Percentiles rank a stretch among this genome's conserved stretches.
Evolutionary conservation across 2,113 vertebrate species (phyloP).

Genomic region (Megaleporinus macrocephalus): DNA sequence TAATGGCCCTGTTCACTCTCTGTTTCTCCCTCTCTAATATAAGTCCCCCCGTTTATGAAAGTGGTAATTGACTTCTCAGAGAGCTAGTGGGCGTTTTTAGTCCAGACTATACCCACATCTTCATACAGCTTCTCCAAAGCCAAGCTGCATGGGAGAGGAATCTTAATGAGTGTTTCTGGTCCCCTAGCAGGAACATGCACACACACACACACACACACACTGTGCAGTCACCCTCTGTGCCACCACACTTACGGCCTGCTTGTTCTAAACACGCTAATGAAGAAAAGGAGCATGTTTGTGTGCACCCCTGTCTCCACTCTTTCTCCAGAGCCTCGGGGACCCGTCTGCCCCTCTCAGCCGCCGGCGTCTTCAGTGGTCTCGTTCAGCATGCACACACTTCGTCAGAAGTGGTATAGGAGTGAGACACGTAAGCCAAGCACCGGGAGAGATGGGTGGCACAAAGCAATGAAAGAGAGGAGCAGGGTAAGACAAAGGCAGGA

Average conservation of each 20-base stretch:
- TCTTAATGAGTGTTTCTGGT: conserved; percentile 34
- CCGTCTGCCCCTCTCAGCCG: not conserved
- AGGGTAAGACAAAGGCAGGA: no score
- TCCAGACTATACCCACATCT: conserved; percentile 65
- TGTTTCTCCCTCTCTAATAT: conserved; percentile 27
- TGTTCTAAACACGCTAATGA: not conserved
- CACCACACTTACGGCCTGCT: not conserved
- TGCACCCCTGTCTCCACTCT: not conserved
- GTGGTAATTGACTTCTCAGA: conserved; percentile 60
- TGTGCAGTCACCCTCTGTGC: not conserved
- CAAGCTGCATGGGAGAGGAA: conserved; percentile 43
- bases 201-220: not conserved
- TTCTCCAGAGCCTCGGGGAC: not conserved
- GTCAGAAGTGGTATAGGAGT: no score
- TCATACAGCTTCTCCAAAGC: conserved; percentile 41
- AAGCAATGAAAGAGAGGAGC: no score
- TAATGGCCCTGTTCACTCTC: not conserved
- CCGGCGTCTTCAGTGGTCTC: not conserved
- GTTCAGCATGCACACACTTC: not conserved
- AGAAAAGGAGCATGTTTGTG: not conserved
- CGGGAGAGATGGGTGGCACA: no score
- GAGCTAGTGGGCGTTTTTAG: conserved; percentile 45
- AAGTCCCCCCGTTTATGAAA: conserved; percentile 31
- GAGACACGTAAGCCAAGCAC: no score
- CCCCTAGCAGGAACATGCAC: not conserved